A percentile compares a stretch with the other conserved stretches of the same genome.
These are phyloP conservation scores for Xenopus borealis DNA, from an alignment of 2,113 vertebrate genomes.

Conservation along the genomic window DNA sequence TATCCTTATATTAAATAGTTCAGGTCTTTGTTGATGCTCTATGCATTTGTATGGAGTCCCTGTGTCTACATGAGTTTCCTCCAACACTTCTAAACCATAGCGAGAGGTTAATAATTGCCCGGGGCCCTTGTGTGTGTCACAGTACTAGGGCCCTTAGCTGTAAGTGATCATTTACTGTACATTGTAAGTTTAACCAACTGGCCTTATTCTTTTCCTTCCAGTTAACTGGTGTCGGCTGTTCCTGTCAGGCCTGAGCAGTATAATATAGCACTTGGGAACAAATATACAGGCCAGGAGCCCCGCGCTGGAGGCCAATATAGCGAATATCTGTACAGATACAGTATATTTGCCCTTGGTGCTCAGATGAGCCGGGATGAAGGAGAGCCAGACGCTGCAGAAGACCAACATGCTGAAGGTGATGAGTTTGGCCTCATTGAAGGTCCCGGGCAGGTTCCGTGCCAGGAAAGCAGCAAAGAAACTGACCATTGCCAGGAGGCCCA, in stretches of 20 bases:
- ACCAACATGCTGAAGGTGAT: slow-evolving; percentile 44
- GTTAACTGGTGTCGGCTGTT: not conserved
- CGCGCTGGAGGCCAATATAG: slow-evolving; percentile 36
- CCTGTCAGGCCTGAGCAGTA: slow-evolving; percentile 25
- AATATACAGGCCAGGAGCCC: slow-evolving; percentile 41
- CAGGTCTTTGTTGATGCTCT: too few species aligned
- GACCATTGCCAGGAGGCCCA: slow-evolving; percentile 25
- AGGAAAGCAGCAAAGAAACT: slow-evolving; percentile 43
- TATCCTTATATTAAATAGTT: too few species aligned
- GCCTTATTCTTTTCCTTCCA: too few species aligned
- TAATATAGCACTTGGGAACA: slow-evolving; percentile 37
- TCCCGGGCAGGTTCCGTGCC: slow-evolving; percentile 41
- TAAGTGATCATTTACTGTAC: too few species aligned
- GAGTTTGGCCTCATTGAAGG: slow-evolving; percentile 36
- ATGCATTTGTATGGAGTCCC: too few species aligned
- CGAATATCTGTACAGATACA: slow-evolving; percentile 28
- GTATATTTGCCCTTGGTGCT: slow-evolving; percentile 40
- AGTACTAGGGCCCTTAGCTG: too few species aligned
- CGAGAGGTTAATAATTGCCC: too few species aligned
- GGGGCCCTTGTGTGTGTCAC: too few species aligned
- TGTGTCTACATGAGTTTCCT: too few species aligned
- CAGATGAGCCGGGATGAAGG: slow-evolving; percentile 39
- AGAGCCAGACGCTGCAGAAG: slow-evolving; percentile 41
- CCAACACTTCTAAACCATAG: too few species aligned
- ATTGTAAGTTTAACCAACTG: too few species aligned